Percentiles rank a stretch among this genome's conserved stretches.
Evolutionary conservation across 2,797 vertebrate genomes (phyloP).

Genomic region (Sebastes nivosus): DNA sequence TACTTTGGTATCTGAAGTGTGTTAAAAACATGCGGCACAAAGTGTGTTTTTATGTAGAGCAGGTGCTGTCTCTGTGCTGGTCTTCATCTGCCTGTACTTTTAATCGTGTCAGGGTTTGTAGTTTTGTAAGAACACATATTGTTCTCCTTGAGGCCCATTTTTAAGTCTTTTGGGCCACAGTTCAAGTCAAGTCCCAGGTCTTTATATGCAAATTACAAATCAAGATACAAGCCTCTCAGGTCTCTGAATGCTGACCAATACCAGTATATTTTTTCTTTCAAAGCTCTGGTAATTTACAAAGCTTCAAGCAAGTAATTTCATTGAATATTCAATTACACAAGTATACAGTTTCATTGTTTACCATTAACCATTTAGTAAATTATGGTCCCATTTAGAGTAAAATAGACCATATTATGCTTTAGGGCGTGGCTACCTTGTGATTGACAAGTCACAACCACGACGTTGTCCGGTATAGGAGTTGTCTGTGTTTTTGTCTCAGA

Average conservation of each 20-base stretch:
- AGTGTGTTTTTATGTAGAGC: slow-evolving; percentile 13
- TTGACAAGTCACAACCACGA: fast-evolving
- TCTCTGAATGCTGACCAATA: background rate
- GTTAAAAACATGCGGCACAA: background rate
- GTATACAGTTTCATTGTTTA: background rate
- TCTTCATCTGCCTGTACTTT: background rate
- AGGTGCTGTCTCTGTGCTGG: background rate
- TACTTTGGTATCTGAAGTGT: slow-evolving; percentile 9
- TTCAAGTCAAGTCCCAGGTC: background rate
- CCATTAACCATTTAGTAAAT: too few species aligned
- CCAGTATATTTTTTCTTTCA: background rate
- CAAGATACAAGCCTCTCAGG: background rate
- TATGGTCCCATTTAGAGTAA: too few species aligned
- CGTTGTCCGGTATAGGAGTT: too few species aligned
- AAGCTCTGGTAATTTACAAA: background rate
- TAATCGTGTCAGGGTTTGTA: background rate
- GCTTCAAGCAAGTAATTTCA: background rate
- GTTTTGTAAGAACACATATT: background rate
- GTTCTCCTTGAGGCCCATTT: background rate
- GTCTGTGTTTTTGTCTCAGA: too few species aligned
- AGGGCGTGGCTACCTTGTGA: too few species aligned
- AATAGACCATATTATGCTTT: too few species aligned
- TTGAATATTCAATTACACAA: background rate
- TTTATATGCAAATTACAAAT: background rate
- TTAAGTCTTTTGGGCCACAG: background rate